Base-by-base conservation (phyloP, 2,113 vertebrate genomes). In the Deroptyus accipitrinus region DNA sequence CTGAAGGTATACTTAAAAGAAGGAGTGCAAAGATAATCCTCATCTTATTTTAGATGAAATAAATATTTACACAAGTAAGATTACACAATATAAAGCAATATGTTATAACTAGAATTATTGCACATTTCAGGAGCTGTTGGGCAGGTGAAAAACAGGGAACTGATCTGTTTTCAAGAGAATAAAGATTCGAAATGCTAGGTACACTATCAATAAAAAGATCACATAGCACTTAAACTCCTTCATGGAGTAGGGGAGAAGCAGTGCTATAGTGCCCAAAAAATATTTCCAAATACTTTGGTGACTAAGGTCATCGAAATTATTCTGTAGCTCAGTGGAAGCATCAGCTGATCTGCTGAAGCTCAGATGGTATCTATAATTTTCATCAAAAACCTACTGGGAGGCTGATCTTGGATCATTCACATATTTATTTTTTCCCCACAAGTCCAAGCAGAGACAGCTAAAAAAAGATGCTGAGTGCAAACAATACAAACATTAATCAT, bases 351-450 rank as follows among this genome's bases (percentile, higher is more conserved):
- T 46, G n/a, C 39, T 77, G 52, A 80, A 85, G 54, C 57, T 76
- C 69, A 41, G 39, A 35, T 2, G 19, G 16, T 25, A 35, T 28
- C 66, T 37, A 82, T 33, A 75, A 55, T 13, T 24, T 59, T 64
- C 44, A 76, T 9, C 59, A 88, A 68, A 87, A 92, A 24, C 33
- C 64, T 13, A 20, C 49, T 12, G 23, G 31, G n/a, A 88, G 18
- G 46, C 25, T 63, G 46, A 44, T 48, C 28, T 46, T 51, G 33
- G 20, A 68, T 39, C 28, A 61, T 24, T 6, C 27, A 57, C 10
- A 0, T n/a, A 15, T 6, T 37, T 28, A 3, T 39, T 49, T 79
- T 18, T 5, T 4, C 2, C 0, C 1, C 17, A 18, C 10, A 48
- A 64, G 37, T 31, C 88, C 63, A 77, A 73, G 23, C 18, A 83